Evolutionary conservation across 1,140 invertebrate species (phyloP), one percentile per base, ranked within the genome.

Genomic region (Scaptomyza pallida): DNA sequence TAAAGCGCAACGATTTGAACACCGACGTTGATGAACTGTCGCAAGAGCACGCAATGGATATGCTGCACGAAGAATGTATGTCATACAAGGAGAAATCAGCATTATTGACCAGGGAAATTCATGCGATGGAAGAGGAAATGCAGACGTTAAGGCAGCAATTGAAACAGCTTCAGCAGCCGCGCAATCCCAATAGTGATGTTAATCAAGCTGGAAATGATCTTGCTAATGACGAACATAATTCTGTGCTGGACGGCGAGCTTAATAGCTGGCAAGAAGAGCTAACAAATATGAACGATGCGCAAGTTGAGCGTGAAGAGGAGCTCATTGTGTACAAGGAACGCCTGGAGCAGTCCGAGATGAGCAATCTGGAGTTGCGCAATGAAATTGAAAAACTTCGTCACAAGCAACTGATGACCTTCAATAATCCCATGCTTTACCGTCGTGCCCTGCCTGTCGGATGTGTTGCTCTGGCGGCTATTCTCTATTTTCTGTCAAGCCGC

Each of bases 271-370:
- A 37, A 5, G 76, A 82, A 1, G 90, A 91, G 8, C 57, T 78
- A 4, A 68, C 16, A 35, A 51, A 76, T 9, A 75, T 90, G 1
- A 89, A 78, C 50, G 71, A 74, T 33, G 65, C 43, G 3, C 71
- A 78, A 9, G 51, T 86, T 16, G 71, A 88, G 54, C 76, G 67
- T 1, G 90, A 91, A 13, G 91, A 91, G 60, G 89, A 91, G 43
- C 57, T 91, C 0, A 90, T 91, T 41, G 48, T 78, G 21, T 91
- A 90, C 59, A 91, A 91, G 54, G 91, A 91, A 47, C 75, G 72
- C n/a, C 65, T 90, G 26, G 86, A 89, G 45, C 16, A 77, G 40
- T 76, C 79, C 5, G 89, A 85, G 54, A 72, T 56, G 2, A 75
- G 61, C 16, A 90, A 89, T 78, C n/a, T 90, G 5, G 45, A 78